These are phyloP conservation scores for Cerastoderma edule DNA, from an alignment of 2,888 invertebrate genomes.

Conservation along the genomic window DNA sequence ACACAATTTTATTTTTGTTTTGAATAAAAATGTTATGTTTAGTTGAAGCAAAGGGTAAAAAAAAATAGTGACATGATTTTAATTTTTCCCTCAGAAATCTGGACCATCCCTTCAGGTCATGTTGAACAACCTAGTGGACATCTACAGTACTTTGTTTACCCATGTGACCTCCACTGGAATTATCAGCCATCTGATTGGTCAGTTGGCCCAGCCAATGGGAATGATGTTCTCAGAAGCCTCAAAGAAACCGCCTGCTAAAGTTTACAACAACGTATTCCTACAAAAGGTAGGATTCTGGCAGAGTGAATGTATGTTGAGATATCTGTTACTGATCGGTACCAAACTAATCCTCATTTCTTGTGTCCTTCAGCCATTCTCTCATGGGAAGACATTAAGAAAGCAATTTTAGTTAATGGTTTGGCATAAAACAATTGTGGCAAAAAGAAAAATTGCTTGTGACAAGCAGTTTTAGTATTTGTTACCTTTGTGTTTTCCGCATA, in stretches of 20 bases:
- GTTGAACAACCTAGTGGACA: constrained; percentile 58
- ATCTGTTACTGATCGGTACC: too few relatives aligned
- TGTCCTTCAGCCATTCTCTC: too few relatives aligned
- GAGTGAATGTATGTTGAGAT: not conserved
- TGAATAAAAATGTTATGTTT: too few relatives aligned
- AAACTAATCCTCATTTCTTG: not conserved
- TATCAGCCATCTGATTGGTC: constrained; percentile 62
- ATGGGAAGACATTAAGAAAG: too few relatives aligned
- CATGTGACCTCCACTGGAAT: constrained; percentile 67
- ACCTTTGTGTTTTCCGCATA: too few relatives aligned
- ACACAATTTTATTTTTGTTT: too few relatives aligned
- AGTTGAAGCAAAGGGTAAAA: too few relatives aligned
- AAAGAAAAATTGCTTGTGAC: too few relatives aligned
- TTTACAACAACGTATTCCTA: constrained; percentile 66
- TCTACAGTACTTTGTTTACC: constrained; percentile 63
- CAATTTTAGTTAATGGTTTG: too few relatives aligned
- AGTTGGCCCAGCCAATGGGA: constrained; percentile 68
- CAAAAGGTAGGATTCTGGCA: constrained; percentile 67
- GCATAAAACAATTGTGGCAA: too few relatives aligned
- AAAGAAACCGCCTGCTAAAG: constrained; percentile 59
- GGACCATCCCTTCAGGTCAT: constrained; percentile 40
- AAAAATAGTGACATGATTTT: not conserved
- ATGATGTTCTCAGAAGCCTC: constrained; percentile 57
- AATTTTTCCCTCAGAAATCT: constrained; percentile 49
- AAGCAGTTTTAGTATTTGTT: too few relatives aligned